Base-by-base conservation (phyloP, 2,797 vertebrate species). In the Diceros bicornis region DNA sequence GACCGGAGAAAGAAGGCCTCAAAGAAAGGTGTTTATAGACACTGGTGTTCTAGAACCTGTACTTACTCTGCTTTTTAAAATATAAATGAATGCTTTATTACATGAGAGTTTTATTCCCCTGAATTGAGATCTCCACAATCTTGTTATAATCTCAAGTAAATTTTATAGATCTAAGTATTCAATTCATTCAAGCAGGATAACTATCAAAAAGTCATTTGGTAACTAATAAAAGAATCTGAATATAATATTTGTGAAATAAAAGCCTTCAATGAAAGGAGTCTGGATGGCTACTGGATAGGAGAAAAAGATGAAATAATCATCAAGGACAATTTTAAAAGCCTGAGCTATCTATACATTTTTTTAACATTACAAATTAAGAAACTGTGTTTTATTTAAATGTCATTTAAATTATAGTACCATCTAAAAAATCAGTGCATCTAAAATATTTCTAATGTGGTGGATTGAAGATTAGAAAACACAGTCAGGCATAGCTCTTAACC, bases 71-170 rank as follows among this genome's bases (percentile, higher is more conserved):
- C n/a, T 85, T 44, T 93, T 74, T 91, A 91, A 93, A 93, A 93
- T 34, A 17, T 52, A 72, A 61, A 50, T 64, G 32, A 77, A 66
- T 75, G 44, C 12, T 90, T 91, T 78, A 59, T 88, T 83, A 66
- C 3, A 84, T 41, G n/a, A 83, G 13, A 64, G 57, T 69, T 68
- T 86, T 86, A 62, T 55, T 90, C 87, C 52, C 41, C 62, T 96
- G 57, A 86, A 89, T 41, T 62, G 32, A 13, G 47, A 95, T 74
- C 37, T 85, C 66, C 16, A 91, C 44, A 86, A 93, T 32, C 29
- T 92, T 95, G 32, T 32, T 94, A 89, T 18, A 81, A 94, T 75
- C 37, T 18, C 86, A 97, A 93, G 89, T 81, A 94, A 90, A 94
- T 27, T 89, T 77, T 91, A 91, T 0, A 57, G 32, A 82, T 27